phyloP scores from a whole-genome alignment of 2,113 vertebrate species.

The Antechinus flavipes region DNA sequence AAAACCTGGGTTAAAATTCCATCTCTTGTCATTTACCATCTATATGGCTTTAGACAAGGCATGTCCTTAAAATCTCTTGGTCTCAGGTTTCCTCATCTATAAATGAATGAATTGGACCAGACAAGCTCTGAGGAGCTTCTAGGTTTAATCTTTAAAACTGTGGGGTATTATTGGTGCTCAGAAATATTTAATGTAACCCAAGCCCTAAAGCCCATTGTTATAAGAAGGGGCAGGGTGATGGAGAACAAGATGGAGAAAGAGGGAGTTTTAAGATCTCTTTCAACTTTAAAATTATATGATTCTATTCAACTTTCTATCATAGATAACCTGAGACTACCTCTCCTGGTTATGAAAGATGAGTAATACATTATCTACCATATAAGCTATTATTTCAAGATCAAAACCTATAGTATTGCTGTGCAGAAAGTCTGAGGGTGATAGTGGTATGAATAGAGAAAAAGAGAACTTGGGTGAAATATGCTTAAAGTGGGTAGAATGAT shows the following conservation, averaged over 20 bases:
- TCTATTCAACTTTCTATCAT: background rate
- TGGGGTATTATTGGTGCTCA: too few species aligned
- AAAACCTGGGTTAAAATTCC: slow-evolving; percentile 2
- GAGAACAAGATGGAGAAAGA: too few species aligned
- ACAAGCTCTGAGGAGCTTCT: background rate
- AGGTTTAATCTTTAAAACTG: too few species aligned
- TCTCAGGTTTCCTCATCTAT: background rate
- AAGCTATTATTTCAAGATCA: background rate
- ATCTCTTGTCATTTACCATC: background rate
- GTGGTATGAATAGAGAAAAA: too few species aligned
- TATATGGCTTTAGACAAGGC: slow-evolving; percentile 4
- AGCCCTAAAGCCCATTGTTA: too few species aligned
- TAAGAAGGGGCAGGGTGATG: too few species aligned
- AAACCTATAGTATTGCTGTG: background rate
- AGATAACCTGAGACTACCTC: background rate
- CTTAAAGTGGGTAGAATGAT: too few species aligned
- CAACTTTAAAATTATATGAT: background rate
- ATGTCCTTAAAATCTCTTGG: background rate
- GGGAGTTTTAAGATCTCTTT: background rate
- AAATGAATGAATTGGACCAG: background rate
- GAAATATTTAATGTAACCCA: too few species aligned
- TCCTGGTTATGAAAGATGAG: background rate
- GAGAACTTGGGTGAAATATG: too few species aligned
- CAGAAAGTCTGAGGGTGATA: too few species aligned
- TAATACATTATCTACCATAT: background rate